Percentiles rank a stretch among this genome's conserved stretches.
Conservation (phyloP, 2,113 vertebrate species). For the Halichoeres trimaculatus region DNA sequence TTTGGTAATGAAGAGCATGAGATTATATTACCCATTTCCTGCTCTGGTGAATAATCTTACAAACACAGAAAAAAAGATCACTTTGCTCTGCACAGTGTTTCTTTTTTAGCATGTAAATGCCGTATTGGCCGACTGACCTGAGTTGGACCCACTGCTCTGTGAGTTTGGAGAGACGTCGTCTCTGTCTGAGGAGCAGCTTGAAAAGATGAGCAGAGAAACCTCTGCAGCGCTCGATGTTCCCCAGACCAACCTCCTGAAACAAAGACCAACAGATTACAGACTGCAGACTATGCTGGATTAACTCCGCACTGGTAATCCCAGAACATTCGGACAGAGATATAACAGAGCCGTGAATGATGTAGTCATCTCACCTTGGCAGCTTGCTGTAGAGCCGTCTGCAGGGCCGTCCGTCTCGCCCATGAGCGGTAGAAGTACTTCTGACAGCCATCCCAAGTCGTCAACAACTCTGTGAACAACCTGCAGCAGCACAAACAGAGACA, state of each 20-base stretch:
- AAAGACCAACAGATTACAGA: conserved; percentile 1
- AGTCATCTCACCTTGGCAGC: conserved; percentile 87
- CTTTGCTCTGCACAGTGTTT: too few relatives aligned
- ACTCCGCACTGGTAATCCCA: neutral
- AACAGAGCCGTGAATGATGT: too few relatives aligned
- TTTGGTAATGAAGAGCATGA: too few relatives aligned
- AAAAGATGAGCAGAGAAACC: conserved; percentile 95
- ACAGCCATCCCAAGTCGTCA: conserved; percentile 91
- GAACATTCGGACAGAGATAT: neutral
- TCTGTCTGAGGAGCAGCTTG: conserved; percentile 89
- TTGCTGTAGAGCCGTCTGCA: conserved; percentile 84
- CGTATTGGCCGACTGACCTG: conserved; percentile 87
- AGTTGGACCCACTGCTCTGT: conserved; percentile 90
- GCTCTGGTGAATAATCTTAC: too few relatives aligned
- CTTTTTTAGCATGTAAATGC: too few relatives aligned
- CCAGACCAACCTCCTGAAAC: conserved; percentile 89
- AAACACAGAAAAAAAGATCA: too few relatives aligned
- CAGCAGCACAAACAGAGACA: conserved; percentile 1
- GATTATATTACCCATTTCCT: too few relatives aligned
- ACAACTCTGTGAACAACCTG: conserved; percentile 90
- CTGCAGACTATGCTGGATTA: neutral
- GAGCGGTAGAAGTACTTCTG: conserved; percentile 96
- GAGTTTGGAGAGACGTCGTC: conserved; percentile 84
- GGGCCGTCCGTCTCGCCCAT: conserved; percentile 87
- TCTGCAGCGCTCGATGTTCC: conserved; percentile 89